phyloP scores from a whole-genome alignment of 2,113 vertebrate species.

The Salvelinus fontinalis region DNA sequence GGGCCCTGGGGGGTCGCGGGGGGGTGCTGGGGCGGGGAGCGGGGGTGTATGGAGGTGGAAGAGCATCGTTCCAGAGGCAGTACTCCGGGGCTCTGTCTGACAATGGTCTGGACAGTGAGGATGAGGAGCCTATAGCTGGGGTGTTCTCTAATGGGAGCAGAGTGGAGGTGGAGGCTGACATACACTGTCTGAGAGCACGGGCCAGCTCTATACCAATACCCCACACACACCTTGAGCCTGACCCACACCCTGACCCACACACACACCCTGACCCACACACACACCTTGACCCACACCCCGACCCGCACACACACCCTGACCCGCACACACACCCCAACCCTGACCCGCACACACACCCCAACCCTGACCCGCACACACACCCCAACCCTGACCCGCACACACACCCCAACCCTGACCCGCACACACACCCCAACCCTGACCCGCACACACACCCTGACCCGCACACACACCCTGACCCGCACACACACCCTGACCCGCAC shows the following conservation, averaged over 20 bases:
- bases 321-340: slow-evolving; percentile 35
- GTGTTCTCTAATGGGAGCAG: slow-evolving; percentile 96
- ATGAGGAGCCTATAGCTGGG: slow-evolving; percentile 92
- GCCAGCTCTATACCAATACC: slow-evolving; percentile 66
- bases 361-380: neutral
- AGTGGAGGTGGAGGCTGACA: slow-evolving; percentile 92
- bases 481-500: too few relatives aligned
- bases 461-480: too few relatives aligned
- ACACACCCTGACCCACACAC: slow-evolving; percentile 9
- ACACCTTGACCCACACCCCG: neutral
- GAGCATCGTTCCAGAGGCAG: slow-evolving; percentile 86
- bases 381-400: too few relatives aligned
- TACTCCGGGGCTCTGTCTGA: slow-evolving; percentile 96
- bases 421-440: too few relatives aligned
- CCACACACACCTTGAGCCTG: slow-evolving; percentile 4
- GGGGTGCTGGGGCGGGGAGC: slow-evolving; percentile 43
- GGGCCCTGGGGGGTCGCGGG: slow-evolving; percentile 66
- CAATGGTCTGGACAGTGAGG: slow-evolving; percentile 95
- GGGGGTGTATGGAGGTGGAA: slow-evolving; percentile 58
- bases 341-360: slow-evolving; percentile 33
- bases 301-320: slow-evolving; percentile 26
- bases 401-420: too few relatives aligned
- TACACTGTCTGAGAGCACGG: slow-evolving; percentile 79
- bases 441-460: too few relatives aligned
- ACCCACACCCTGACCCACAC: neutral